These are phyloP conservation scores for Pedetes capensis DNA, from an alignment of 2,113 vertebrate genomes.

Conservation along the genomic window DNA sequence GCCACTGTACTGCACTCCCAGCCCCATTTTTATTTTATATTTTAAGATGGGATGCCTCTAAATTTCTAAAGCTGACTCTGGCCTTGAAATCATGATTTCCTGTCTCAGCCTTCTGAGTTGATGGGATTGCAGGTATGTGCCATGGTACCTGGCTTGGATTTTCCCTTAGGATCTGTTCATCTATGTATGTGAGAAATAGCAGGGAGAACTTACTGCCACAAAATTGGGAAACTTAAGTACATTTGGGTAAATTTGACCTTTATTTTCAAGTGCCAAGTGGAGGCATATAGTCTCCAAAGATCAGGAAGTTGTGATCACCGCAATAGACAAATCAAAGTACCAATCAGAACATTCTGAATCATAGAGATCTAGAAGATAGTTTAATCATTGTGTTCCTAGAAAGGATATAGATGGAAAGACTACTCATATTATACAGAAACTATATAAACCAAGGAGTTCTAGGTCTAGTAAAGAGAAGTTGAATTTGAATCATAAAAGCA, in stretches of 20 bases:
- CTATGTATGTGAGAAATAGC: no score
- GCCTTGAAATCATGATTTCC: no score
- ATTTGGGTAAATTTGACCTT: not conserved
- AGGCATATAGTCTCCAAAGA: not conserved
- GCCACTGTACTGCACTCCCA: no score
- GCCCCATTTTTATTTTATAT: no score
- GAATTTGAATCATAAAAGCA: not conserved
- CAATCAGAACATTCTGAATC: not conserved
- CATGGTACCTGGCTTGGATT: no score
- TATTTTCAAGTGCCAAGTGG: no score
- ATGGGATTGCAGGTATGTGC: no score
- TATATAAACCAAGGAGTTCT: not conserved
- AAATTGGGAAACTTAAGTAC: not conserved
- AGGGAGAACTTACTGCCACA: not conserved
- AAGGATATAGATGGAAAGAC: not conserved
- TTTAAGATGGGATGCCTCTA: no score
- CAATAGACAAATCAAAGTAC: not conserved
- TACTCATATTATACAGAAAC: not conserved
- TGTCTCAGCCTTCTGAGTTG: no score
- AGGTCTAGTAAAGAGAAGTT: not conserved
- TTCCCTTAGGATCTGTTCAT: no score
- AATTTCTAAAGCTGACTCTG: no score
- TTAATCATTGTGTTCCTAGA: not conserved
- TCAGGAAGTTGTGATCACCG: not conserved
- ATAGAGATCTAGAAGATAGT: not conserved